Percentiles rank a stretch among this genome's conserved stretches.
Evolutionary conservation across 2,888 invertebrate genomes (phyloP).

Genomic region (Troilus luridus): DNA sequence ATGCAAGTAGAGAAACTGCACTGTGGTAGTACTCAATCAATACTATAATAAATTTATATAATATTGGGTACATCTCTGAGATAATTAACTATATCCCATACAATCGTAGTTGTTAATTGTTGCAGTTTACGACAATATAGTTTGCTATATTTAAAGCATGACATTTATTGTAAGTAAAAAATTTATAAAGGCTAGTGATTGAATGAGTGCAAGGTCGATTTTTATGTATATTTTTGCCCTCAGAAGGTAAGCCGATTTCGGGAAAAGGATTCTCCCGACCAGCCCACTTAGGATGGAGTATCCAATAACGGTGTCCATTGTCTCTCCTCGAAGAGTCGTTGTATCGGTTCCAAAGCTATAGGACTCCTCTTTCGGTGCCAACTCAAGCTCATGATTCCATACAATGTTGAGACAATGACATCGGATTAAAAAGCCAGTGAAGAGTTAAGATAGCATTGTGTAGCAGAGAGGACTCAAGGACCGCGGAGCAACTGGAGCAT

Average conservation of each 20-base stretch:
- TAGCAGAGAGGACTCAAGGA: conserved; percentile 9
- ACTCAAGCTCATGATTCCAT: conserved; percentile 8
- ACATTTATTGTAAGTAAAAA: background rate
- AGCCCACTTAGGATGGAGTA: background rate
- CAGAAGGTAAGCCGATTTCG: background rate
- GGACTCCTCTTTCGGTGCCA: background rate
- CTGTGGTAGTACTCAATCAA: too few relatives aligned
- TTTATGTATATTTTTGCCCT: background rate
- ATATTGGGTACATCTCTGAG: too few relatives aligned
- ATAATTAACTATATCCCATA: too few relatives aligned
- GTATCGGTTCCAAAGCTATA: background rate
- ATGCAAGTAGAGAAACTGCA: too few relatives aligned
- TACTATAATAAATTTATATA: too few relatives aligned
- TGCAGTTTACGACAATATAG: too few relatives aligned
- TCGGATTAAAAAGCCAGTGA: conserved; percentile 33
- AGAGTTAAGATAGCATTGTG: conserved; percentile 42
- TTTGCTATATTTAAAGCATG: background rate
- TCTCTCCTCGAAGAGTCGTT: background rate
- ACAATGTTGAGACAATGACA: conserved; percentile 45
- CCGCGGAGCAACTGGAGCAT: conserved; percentile 28
- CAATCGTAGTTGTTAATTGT: too few relatives aligned
- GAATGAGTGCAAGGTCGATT: background rate
- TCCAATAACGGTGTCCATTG: background rate
- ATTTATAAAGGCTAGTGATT: background rate
- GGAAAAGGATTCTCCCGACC: background rate